Percentiles rank a stretch among this genome's conserved stretches.
Conservation (phyloP, 2,888 invertebrate genomes). For the Colletes collaris region DNA sequence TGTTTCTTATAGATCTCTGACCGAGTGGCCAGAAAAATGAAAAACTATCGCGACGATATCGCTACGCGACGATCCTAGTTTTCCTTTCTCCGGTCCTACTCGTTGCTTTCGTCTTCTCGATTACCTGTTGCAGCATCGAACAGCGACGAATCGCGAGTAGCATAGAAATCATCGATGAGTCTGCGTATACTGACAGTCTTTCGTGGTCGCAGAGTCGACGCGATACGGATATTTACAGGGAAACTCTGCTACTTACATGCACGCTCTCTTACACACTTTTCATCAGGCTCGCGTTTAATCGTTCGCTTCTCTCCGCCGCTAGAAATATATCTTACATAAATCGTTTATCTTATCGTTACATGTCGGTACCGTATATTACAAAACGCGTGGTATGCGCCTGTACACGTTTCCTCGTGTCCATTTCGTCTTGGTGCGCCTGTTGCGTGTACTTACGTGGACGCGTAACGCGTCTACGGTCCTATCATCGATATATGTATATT, state of each 20-base stretch:
- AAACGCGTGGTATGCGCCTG: slow-evolving; percentile 37
- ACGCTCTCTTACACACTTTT: slow-evolving; percentile 29
- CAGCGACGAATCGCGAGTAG: slow-evolving; percentile 52
- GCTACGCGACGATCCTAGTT: no score
- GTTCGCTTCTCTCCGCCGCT: slow-evolving; percentile 56
- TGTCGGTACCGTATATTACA: slow-evolving; percentile 68
- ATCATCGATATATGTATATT: slow-evolving; percentile 51
- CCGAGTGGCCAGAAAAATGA: no score
- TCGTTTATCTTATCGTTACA: slow-evolving; percentile 68
- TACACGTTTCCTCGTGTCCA: no score
- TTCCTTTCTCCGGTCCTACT: no score
- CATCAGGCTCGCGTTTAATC: slow-evolving; percentile 30
- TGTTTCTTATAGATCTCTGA: background rate
- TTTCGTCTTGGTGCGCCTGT: slow-evolving; percentile 5
- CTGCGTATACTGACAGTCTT: slow-evolving; percentile 73
- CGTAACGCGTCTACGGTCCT: slow-evolving; percentile 39
- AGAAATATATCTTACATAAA: slow-evolving; percentile 78
- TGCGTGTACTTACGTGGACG: slow-evolving; percentile 9
- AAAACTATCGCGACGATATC: no score
- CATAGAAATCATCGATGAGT: slow-evolving; percentile 59
- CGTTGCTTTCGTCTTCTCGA: slow-evolving; percentile 33
- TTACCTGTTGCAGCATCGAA: slow-evolving; percentile 29
- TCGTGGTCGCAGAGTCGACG: slow-evolving; percentile 57
- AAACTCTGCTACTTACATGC: slow-evolving; percentile 53
- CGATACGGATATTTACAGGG: slow-evolving; percentile 73